Conservation (phyloP, 2,797 vertebrate genomes). For the Acestrorhynchus altus region DNA sequence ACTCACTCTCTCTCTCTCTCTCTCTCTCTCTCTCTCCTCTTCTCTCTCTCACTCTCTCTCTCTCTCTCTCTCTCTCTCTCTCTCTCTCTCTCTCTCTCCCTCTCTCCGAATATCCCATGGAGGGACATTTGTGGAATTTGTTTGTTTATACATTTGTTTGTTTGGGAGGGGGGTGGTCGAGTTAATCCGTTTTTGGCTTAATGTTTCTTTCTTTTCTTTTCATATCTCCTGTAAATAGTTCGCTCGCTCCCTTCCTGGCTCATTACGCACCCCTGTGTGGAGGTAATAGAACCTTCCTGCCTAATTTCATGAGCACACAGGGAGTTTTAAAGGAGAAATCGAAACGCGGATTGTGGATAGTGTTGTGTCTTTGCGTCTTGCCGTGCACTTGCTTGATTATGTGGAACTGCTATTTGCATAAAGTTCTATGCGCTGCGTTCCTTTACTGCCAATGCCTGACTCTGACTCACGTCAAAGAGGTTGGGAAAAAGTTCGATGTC, state of each 20-base stretch:
- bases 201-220: constrained; percentile 37
- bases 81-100: constrained; percentile 44
- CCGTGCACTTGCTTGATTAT: neutral
- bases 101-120: constrained; percentile 53
- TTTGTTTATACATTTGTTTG: constrained; percentile 64
- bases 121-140: constrained; percentile 35
- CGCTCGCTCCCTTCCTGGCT: constrained; percentile 34
- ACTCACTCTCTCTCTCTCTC: constrained; percentile 29
- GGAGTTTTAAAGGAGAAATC: constrained; percentile 3
- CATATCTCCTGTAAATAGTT: constrained; percentile 46
- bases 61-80: neutral
- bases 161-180: constrained; percentile 56
- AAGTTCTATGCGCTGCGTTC: too few species aligned
- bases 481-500: too few species aligned
- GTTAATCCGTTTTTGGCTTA: constrained; percentile 60
- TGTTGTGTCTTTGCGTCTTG: neutral
- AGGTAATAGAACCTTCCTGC: constrained; percentile 42
- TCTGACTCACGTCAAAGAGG: neutral
- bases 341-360: neutral
- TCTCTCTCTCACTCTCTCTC: neutral
- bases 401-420: neutral
- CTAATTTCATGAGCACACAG: constrained; percentile 16
- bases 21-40: neutral
- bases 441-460: neutral
- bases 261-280: constrained; percentile 37